Conservation (phyloP, 1,140 invertebrate species). For the Battus philenor region DNA sequence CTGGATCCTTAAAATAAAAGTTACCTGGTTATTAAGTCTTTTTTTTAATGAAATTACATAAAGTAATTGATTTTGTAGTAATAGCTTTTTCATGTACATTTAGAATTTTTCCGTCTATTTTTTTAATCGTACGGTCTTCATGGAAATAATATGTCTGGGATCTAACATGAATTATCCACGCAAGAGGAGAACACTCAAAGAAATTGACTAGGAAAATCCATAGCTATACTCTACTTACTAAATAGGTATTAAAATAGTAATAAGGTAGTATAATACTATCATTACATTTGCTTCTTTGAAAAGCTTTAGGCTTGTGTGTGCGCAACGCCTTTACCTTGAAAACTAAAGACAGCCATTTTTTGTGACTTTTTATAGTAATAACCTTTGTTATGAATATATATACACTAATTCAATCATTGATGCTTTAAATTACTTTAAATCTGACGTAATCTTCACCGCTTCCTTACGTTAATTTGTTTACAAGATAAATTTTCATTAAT, state of each 20-base stretch:
- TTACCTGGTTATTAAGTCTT: too few species aligned
- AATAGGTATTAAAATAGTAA: too few species aligned
- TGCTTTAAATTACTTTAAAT: conserved; percentile 39
- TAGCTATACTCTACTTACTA: conserved; percentile 15
- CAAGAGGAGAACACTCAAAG: conserved; percentile 26
- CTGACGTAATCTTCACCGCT: conserved; percentile 42
- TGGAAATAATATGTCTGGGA: conserved; percentile 36
- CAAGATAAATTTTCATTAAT: conserved; percentile 11
- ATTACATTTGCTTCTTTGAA: too few species aligned
- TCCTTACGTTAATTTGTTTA: conserved; percentile 34
- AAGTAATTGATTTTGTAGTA: too few species aligned
- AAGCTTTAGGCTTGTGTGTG: too few species aligned
- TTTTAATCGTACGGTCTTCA: conserved; percentile 31
- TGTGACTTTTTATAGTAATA: conserved; percentile 53
- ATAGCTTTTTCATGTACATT: too few species aligned
- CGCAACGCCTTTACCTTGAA: conserved; percentile 62
- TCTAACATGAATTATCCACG: conserved; percentile 45
- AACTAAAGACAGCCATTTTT: conserved; percentile 49
- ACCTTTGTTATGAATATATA: conserved; percentile 50
- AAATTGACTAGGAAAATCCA: conserved; percentile 31
- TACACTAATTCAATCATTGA: conserved; percentile 59
- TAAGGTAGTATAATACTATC: too few species aligned
- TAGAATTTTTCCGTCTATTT: conserved; percentile 22
- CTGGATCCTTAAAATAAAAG: too few species aligned
- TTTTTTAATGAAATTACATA: too few species aligned